Evolutionary conservation across 2,888 invertebrate genomes (phyloP), one percentile per base, ranked within the genome.

Genomic region (Apamea monoglypha): DNA sequence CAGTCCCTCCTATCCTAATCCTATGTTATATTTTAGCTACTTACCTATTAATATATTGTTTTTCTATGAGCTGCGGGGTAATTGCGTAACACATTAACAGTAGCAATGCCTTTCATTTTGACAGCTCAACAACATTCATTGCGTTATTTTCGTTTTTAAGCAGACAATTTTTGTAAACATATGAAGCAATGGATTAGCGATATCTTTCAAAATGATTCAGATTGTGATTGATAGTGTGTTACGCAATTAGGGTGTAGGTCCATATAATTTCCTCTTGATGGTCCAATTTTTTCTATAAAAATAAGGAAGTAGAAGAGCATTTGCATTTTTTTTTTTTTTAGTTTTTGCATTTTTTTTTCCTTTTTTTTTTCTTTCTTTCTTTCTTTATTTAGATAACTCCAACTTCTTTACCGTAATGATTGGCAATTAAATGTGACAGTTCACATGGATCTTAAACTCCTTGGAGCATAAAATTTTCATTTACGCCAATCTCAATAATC

Each of bases 401-500:
- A 36, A 36, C 18, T 25, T 8, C 3, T 36, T 12, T 44, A 25
- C 29, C 25, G 25, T 25, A 14, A 14, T 40, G 5, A 25, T 32
- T n/a, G 1, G 0, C 25, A n/a, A 47, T 59, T 59, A 16, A 76
- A 47, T 36, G 10, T 10, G 1, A 44, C 21, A n/a, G 21, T 40
- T 50, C 61, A 75, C 7, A 16, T 0, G 18, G 6, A 0, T 76
- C 32, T 21, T 64, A 32, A 25, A 69, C 12, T 63, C 21, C 25
- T 78, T 6, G 1, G 18, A 50, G 18, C 18, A 66, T 40, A 0
- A 2, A 71, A 59, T 53, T 59, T 36, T 56, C 5, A 7, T 80
- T 66, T 18, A 72, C 47, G 32, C 78, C 71, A 74, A 82, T 85
- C 68, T 68, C 68, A 68, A 61, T 78, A 78, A 85, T 80, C 61